Percentiles rank a stretch among this genome's conserved stretches.
Evolutionary conservation across 2,797 vertebrate species (phyloP).

Genomic region (Coendou prehensilis): DNA sequence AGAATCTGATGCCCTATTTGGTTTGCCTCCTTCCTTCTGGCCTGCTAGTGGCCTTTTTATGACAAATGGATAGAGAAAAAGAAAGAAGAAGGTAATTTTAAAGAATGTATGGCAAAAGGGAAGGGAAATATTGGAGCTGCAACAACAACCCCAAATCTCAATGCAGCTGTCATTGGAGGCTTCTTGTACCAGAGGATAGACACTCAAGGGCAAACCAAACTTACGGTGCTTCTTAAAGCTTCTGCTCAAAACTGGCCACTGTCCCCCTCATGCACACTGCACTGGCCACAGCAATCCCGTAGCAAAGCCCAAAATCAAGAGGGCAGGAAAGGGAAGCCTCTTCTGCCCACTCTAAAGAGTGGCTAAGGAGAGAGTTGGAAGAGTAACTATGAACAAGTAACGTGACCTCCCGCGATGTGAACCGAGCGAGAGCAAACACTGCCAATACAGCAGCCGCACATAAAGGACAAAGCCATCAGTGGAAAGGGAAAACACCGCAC

Average conservation of each 20-base stretch:
- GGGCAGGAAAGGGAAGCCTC: background rate
- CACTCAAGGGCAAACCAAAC: background rate
- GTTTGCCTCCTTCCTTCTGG: background rate
- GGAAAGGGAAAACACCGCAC: background rate
- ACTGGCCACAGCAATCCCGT: background rate
- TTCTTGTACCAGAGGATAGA: background rate
- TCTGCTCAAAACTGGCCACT: background rate
- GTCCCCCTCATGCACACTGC: background rate
- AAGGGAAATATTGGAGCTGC: background rate
- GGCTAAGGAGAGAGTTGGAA: background rate
- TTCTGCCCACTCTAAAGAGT: background rate
- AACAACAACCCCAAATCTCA: background rate
- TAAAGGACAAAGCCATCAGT: background rate
- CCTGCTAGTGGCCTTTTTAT: background rate
- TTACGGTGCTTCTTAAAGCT: background rate
- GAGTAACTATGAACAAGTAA: background rate
- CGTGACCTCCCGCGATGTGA: background rate
- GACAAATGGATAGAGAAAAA: background rate
- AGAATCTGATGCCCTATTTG: background rate
- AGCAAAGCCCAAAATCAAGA: background rate
- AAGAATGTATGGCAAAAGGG: background rate
- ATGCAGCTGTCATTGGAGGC: background rate
- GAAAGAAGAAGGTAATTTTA: background rate
- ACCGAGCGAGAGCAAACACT: background rate
- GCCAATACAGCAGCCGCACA: background rate